These are phyloP conservation scores for Eudemis profundana DNA, from an alignment of 2,888 invertebrate genomes.

Conservation along the genomic window DNA sequence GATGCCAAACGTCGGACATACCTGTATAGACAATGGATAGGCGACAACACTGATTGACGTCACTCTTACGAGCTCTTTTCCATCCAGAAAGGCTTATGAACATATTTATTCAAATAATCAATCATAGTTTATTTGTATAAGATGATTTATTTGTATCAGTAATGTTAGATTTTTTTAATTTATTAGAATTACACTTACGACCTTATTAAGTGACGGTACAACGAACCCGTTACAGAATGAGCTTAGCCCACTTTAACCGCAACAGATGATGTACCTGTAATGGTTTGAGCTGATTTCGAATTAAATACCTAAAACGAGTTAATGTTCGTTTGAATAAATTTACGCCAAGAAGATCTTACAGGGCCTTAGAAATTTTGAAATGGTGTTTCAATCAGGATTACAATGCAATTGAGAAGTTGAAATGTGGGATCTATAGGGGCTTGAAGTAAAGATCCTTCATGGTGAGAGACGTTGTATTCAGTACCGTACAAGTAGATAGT, in stretches of 20 bases:
- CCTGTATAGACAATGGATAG: slow-evolving; percentile 14
- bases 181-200: background rate
- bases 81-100: slow-evolving; percentile 7
- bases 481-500: no score
- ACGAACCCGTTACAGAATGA: background rate
- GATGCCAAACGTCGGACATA: slow-evolving; percentile 12
- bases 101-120: background rate
- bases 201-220: background rate
- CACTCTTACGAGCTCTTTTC: background rate
- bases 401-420: no score
- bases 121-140: no score
- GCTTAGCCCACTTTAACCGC: slow-evolving; percentile 2
- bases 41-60: slow-evolving; percentile 3
- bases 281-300: slow-evolving; percentile 8
- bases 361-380: no score
- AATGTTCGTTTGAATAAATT: background rate
- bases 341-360: no score
- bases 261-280: slow-evolving; percentile 10
- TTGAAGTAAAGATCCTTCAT: no score
- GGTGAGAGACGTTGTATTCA: no score
- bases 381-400: no score
- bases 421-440: no score
- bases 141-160: no score
- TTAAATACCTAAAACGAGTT: background rate
- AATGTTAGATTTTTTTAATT: no score